phyloP scores from a whole-genome alignment of 2,888 invertebrate species.

The Tanypteryx hageni region DNA sequence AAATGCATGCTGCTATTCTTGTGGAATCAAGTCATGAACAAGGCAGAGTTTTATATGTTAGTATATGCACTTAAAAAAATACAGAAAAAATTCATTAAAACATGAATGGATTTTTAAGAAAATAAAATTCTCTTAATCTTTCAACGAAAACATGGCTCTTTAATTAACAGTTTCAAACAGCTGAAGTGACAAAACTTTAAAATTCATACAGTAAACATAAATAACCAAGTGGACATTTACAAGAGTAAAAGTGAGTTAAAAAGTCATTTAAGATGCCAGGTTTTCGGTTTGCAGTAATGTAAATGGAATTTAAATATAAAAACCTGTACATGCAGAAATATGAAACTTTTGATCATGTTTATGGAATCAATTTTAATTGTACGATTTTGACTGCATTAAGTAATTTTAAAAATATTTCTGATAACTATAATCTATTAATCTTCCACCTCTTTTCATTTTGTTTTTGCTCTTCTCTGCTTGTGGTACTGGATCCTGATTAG shows the following conservation, averaged over 20 bases:
- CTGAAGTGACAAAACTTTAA: neutral
- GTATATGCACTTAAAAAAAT: neutral
- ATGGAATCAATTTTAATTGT: too few species aligned
- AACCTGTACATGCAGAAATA: too few species aligned
- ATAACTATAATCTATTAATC: neutral
- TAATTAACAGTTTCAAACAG: neutral
- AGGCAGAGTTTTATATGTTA: neutral
- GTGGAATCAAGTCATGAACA: conserved; percentile 70
- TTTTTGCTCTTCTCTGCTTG: neutral
- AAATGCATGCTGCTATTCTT: conserved; percentile 85
- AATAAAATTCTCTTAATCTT: neutral
- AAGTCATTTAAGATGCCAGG: too few species aligned
- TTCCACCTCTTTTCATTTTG: neutral
- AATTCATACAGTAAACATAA: neutral
- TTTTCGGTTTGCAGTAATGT: too few species aligned
- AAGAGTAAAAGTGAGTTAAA: too few species aligned
- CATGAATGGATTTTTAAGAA: neutral
- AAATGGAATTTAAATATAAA: too few species aligned
- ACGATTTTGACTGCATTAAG: neutral
- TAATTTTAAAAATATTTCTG: neutral
- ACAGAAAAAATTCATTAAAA: neutral
- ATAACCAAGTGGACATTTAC: too few species aligned
- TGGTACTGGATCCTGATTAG: neutral
- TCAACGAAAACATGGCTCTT: neutral
- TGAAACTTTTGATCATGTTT: too few species aligned